Evolutionary conservation across 2,113 vertebrate genomes (phyloP), one percentile per base, ranked within the genome.

Genomic region (Cavia porcellus): DNA sequence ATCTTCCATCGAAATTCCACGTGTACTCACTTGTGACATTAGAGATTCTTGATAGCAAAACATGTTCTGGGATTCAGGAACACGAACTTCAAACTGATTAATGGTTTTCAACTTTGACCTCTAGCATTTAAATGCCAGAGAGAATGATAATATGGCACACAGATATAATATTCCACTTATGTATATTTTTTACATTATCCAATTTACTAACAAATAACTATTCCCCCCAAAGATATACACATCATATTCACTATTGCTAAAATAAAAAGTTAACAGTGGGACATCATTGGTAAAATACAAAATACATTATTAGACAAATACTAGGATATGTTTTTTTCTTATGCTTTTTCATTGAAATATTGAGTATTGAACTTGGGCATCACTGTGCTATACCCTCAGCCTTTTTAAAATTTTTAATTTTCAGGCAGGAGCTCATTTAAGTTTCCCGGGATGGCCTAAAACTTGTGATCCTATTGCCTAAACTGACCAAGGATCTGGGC

Each of bases 201-300:
- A 86, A 59, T 28, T 74, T 72, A 84, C 66, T 47, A 94, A 92
- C 52, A 86, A 59, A 83, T 83, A 91, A 82, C 85, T 28, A 19
- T 47, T 61, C 14, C 17, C 10, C 74, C 89, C 90, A 86, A 45
- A 89, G 5, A 68, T 32, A 47, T 7, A 91, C 55, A 50, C 1
- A 84, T 0, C 35, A 47, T 20, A 50, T 42, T 96, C 12, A 94
- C 74, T 57, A 62, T 52, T 81, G 7, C 8, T 92, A 64, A 64
- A 90, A 77, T 75, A 42, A 90, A 79, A 82, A 77, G 15, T 35
- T 38, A 91, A 32, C 22, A 45, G 52, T 35, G 47, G 20, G 35
- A 38, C 28, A 32, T 32, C 12, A 1, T 3, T 57, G 24, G 57
- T 20, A 92, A 92, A 30, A 59, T 70, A n/a, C 14, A 92, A 92